Conservation (phyloP, 2,888 invertebrate genomes). For the Drosophila pegasa region DNA sequence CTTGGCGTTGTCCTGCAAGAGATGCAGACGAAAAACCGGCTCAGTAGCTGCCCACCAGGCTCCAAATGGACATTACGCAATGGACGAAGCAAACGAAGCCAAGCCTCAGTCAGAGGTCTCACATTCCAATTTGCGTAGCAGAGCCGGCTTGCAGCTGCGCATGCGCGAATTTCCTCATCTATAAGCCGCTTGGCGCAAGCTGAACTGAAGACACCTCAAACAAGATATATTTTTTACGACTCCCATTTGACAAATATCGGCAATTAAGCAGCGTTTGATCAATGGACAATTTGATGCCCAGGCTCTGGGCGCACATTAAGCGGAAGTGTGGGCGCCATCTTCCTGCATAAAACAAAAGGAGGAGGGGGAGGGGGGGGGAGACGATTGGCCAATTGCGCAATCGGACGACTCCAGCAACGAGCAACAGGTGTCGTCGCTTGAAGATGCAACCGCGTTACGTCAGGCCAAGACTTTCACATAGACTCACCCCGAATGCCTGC, state of each 20-base stretch:
- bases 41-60: constrained; percentile 42
- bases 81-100: constrained; percentile 44
- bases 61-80: constrained; percentile 52
- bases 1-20: constrained; percentile 56
- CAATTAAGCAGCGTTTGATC: constrained; percentile 58
- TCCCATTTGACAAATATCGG: constrained; percentile 67
- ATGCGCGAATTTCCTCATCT: constrained; percentile 48
- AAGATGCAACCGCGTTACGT: constrained; percentile 69
- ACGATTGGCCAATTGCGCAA: constrained; percentile 69
- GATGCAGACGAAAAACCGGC: constrained; percentile 62
- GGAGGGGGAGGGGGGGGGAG: neutral
- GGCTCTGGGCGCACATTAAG: constrained; percentile 12
- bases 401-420: constrained; percentile 26
- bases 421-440: constrained; percentile 33
- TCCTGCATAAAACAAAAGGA: constrained; percentile 52
- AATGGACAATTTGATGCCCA: constrained; percentile 21
- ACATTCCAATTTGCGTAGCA: constrained; percentile 73
- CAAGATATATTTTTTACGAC: constrained; percentile 53
- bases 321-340: constrained; percentile 58
- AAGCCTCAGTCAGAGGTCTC: constrained; percentile 71
- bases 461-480: constrained; percentile 54
- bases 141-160: constrained; percentile 49
- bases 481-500: constrained; percentile 19
- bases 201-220: constrained; percentile 63
- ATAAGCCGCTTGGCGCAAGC: constrained; percentile 13